Base-by-base conservation (phyloP, 2,797 vertebrate genomes). In the Myiothlypis chrysogaster region DNA sequence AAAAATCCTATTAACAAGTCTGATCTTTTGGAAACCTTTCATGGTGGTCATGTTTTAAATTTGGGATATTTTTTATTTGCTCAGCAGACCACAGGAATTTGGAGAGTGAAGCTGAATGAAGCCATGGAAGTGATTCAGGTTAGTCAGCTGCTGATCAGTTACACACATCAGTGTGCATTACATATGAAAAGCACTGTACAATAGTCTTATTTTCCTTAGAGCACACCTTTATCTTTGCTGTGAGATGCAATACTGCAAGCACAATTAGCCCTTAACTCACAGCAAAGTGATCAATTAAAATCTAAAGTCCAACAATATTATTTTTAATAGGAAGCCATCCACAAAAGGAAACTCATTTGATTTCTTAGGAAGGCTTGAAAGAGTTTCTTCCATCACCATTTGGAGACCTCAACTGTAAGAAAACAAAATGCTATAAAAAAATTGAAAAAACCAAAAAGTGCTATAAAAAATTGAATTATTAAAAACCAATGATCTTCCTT, bases 1-100 rank as follows among this genome's bases (percentile, higher is more conserved):
- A 95, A 77, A 95, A 96, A 91, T 69, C 65, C 55, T 92, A 78
- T 76, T 81, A 66, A 87, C 49, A 61, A 78, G 47, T 59, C 84
- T 63, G 89, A 94, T 96, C 89, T 95, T 86, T 76, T 95, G 69
- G 87, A 96, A 96, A 12, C 12, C 50, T 94, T 89, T 93, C 90
- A 68, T 81, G 76, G 87, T 85, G 92, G 90, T 92, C 93, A 94
- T 93, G 91, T 94, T 95, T 96, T 93, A 96, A 93, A 95, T 95
- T 93, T 96, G 91, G 89, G 89, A 91, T 96, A 78, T 88, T 91
- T 96, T 87, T 78, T 93, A 72, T 97, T 96, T 96, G 84, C 92
- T 79, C 72, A 86, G 59, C 84, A 92, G 89, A 78, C 92, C 94
- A 88, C 89, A 95, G 84, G 92, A 96, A 95, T 95, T 70, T 47